These are phyloP conservation scores for Pollenia griseotomentosa DNA, from an alignment of 2,888 invertebrate genomes.

Conservation along the genomic window DNA sequence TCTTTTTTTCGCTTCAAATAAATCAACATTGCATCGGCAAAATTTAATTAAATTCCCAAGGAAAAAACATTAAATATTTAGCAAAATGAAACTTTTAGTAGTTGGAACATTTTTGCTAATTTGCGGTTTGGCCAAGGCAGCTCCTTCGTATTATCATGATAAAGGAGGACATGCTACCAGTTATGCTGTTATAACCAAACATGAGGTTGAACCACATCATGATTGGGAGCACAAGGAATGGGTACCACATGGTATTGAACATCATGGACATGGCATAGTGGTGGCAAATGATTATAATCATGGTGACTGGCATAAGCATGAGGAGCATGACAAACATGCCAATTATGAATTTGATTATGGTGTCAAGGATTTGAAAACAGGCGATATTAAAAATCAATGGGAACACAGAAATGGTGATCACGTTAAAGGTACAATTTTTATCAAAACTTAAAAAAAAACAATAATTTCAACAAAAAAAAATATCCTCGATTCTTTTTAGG, in stretches of 20 bases:
- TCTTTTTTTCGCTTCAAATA: conserved; percentile 35
- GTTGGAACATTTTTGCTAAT: conserved; percentile 63
- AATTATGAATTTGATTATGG: conserved; percentile 85
- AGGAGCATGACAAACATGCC: conserved; percentile 83
- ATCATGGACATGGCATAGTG: conserved; percentile 62
- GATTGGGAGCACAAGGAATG: conserved; percentile 49
- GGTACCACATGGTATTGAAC: conserved; percentile 41
- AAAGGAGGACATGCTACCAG: conserved; percentile 76
- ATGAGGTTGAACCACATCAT: conserved; percentile 76
- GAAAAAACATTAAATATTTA: background rate
- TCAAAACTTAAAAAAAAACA: background rate
- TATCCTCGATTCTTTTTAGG: conserved; percentile 72
- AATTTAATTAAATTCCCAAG: conserved; percentile 18
- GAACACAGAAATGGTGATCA: conserved; percentile 85
- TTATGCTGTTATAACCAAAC: conserved; percentile 79
- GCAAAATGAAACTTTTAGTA: conserved; percentile 64
- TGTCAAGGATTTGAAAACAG: conserved; percentile 85
- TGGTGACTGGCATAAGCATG: conserved; percentile 70
- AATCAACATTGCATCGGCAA: conserved; percentile 25
- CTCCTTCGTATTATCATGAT: conserved; percentile 75
- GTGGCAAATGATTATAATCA: conserved; percentile 74
- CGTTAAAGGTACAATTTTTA: conserved; percentile 82
- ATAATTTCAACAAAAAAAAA: conserved; percentile 63
- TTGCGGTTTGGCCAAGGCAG: conserved; percentile 75
- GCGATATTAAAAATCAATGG: conserved; percentile 85